Percentiles rank a stretch among this genome's conserved stretches.
Conservation (phyloP, 2,888 invertebrate species). For the Euplexia lucipara region DNA sequence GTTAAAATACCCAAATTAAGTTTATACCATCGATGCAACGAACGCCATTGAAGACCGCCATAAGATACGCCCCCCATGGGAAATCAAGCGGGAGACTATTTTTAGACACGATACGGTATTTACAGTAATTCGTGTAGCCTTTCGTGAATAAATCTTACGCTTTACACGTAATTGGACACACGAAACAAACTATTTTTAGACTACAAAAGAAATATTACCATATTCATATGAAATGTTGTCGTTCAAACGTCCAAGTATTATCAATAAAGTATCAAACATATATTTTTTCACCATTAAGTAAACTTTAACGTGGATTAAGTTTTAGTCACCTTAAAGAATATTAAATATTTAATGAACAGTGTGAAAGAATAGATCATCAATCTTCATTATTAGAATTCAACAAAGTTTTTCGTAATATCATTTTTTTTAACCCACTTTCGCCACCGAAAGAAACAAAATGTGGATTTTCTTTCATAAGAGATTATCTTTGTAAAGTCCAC, state of each 20-base stretch:
- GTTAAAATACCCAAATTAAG: conserved; percentile 31
- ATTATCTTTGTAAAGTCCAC: background rate
- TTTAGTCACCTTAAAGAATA: background rate
- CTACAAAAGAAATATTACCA: background rate
- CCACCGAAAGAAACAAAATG: conserved; percentile 6
- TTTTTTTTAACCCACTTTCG: too few species aligned
- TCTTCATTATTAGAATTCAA: background rate
- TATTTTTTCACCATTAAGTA: too few species aligned
- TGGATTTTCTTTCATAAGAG: background rate
- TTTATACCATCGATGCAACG: conserved; percentile 26
- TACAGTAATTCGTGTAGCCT: conserved; percentile 19
- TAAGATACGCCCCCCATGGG: conserved; percentile 44
- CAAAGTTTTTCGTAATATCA: background rate
- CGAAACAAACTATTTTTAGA: conserved; percentile 3
- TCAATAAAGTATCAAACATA: background rate
- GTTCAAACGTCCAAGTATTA: background rate
- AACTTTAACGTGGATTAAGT: background rate
- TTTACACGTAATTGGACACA: conserved; percentile 6
- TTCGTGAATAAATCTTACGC: conserved; percentile 30
- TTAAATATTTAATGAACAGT: background rate
- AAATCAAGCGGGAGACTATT: conserved; percentile 43
- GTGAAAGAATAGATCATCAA: background rate
- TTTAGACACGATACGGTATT: conserved; percentile 19
- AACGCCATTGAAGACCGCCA: conserved; percentile 19
- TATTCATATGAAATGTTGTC: background rate